Evolutionary conservation across 2,888 invertebrate species (phyloP), one percentile per base, ranked within the genome.

Genomic region (Phyllotreta striolata): DNA sequence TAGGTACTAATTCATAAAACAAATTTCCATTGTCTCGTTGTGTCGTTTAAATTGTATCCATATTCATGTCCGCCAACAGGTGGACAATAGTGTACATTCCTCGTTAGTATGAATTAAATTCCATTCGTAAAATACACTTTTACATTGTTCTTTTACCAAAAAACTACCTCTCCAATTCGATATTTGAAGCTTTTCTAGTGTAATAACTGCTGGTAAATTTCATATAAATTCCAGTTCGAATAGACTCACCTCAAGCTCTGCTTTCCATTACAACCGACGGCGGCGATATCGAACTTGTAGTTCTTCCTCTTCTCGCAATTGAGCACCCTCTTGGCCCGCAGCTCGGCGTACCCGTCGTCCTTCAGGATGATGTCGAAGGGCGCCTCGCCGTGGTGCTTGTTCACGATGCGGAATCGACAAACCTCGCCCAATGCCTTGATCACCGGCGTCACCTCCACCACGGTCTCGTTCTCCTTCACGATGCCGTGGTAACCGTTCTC

Each of bases 251-350:
- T 78, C 73, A 79, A 73, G 71, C 81, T 79, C 68, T 91, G 91
- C 68, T 90, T 90, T 66, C 93, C 94, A 78, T 91, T 91, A 82
- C 97, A 97, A 70, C 95, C 93, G 66, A 95, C 90, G 41, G 96
- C 96, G 60, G 95, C 92, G 80, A 97, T 95, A 83, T 95, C 94
- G 82, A 98, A 97, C 84, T 94, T 95, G 87, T 96, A 97, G 82
- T 93, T 94, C 77, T 93, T 91, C 59, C 95, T 86, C 81, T 95
- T 95, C 83, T 96, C 96, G 83, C 95, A 97, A 84, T 96, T 95
- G 73, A 98, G 88, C 61, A 89, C 90, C 74, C 89, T 88, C 69
- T 91, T 88, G 69, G 95, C 93, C 76, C 91, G 87, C 72, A 96
- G 84, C 72, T 94, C 93, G 68, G 95, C 92, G 83, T 91, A 90